These are phyloP conservation scores for Ornithoptera priamus DNA, from an alignment of 2,888 invertebrate species.

Conservation along the genomic window DNA sequence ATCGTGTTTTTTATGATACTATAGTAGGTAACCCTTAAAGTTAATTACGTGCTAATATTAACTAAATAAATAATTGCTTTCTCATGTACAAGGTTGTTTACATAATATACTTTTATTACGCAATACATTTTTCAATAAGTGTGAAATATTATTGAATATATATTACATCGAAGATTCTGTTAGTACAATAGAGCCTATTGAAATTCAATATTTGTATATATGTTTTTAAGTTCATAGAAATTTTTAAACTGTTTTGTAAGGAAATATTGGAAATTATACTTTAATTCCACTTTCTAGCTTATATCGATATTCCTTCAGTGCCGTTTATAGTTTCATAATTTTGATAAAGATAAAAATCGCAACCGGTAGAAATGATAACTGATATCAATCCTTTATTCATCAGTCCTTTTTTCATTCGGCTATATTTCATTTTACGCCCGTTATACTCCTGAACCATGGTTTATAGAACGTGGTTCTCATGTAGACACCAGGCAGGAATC, in stretches of 20 bases:
- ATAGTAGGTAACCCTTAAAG: slow-evolving; percentile 49
- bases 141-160: not conserved
- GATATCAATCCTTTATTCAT: not conserved
- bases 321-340: not conserved
- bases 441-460: slow-evolving; percentile 93
- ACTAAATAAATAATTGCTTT: slow-evolving; percentile 67
- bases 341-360: not conserved
- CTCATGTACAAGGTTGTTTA: slow-evolving; percentile 52
- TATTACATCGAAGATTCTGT: not conserved
- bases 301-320: not conserved
- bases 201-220: slow-evolving; percentile 6
- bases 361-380: no score
- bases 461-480: slow-evolving; percentile 96
- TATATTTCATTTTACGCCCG: slow-evolving; percentile 79
- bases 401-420: not conserved
- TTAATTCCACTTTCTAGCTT: not conserved
- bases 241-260: not conserved
- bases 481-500: slow-evolving; percentile 94
- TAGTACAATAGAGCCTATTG: slow-evolving; percentile 30
- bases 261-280: not conserved
- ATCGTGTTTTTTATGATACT: slow-evolving; percentile 12
- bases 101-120: not conserved
- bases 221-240: not conserved
- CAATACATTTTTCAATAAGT: not conserved
- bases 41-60: slow-evolving; percentile 43